phyloP scores from a whole-genome alignment of 64 coral and sea anemone species.

The Montipora efflorescens region DNA sequence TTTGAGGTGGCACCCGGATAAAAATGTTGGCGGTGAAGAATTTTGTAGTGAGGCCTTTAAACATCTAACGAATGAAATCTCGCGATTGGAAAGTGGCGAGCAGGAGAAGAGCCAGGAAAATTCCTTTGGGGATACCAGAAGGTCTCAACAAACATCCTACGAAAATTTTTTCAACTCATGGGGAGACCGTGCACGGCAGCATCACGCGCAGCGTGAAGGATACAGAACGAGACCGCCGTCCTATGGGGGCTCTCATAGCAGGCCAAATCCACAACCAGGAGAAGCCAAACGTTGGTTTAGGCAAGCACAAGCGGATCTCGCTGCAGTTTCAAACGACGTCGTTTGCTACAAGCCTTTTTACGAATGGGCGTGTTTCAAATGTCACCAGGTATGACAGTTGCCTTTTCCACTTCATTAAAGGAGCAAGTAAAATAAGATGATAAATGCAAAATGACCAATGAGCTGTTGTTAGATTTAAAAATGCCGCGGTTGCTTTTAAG shows the following conservation, averaged over 20 bases:
- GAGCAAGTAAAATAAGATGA: no score
- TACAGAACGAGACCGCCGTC: constrained; percentile 22
- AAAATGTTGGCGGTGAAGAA: constrained; percentile 75
- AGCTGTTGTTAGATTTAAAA: no score
- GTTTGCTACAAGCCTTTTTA: constrained; percentile 13
- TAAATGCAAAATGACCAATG: no score
- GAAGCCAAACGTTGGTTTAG: constrained; percentile 75
- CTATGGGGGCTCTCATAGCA: not conserved
- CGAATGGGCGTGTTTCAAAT: constrained; percentile 87
- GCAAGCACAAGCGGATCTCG: constrained; percentile 69
- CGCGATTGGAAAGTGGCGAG: constrained; percentile 51
- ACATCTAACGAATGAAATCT: constrained; percentile 58
- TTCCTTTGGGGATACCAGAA: not conserved
- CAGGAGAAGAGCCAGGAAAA: not conserved
- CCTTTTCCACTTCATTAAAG: no score
- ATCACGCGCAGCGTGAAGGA: constrained; percentile 24
- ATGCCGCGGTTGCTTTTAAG: no score
- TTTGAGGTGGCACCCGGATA: constrained; percentile 81
- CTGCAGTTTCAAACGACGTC: constrained; percentile 54
- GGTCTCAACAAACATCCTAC: not conserved
- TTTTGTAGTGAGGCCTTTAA: constrained; percentile 74
- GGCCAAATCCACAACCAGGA: constrained; percentile 15
- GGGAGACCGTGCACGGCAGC: constrained; percentile 7
- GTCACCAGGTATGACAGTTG: constrained; percentile 65
- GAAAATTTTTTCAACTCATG: not conserved